Evolutionary conservation across 2,797 vertebrate species (phyloP).

Genomic region (Leucoraja ocellata): DNA sequence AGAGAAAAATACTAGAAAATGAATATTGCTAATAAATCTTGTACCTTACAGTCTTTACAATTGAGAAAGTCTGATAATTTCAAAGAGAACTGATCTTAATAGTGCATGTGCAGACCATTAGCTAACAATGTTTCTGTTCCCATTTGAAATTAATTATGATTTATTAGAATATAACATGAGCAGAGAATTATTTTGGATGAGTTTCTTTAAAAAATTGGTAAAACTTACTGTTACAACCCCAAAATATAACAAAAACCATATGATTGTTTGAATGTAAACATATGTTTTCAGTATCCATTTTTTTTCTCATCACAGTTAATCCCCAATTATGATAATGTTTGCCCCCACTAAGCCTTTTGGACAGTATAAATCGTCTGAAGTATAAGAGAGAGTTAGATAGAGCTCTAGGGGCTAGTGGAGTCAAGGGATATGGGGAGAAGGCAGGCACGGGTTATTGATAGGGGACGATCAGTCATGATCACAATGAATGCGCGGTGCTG

Average conservation of each 20-base stretch:
- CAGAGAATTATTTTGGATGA: not conserved
- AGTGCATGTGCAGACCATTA: not conserved
- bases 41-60: not conserved
- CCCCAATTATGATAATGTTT: not conserved
- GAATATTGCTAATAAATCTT: not conserved
- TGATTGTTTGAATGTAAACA: too few species aligned
- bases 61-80: not conserved
- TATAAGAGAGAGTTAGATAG: too few species aligned
- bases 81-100: not conserved
- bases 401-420: too few species aligned
- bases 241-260: conserved; percentile 7
- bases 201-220: not conserved
- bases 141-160: not conserved
- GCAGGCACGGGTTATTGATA: too few species aligned
- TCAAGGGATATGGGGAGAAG: too few species aligned
- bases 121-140: not conserved
- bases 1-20: not conserved
- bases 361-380: not conserved
- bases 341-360: not conserved
- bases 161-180: not conserved
- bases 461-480: too few species aligned
- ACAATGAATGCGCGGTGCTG: too few species aligned
- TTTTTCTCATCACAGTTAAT: not conserved
- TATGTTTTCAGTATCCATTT: too few species aligned
- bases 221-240: not conserved